These are phyloP conservation scores for Branchipolynoe longqiensis DNA, from an alignment of 2,888 invertebrate genomes.

Conservation along the genomic window DNA sequence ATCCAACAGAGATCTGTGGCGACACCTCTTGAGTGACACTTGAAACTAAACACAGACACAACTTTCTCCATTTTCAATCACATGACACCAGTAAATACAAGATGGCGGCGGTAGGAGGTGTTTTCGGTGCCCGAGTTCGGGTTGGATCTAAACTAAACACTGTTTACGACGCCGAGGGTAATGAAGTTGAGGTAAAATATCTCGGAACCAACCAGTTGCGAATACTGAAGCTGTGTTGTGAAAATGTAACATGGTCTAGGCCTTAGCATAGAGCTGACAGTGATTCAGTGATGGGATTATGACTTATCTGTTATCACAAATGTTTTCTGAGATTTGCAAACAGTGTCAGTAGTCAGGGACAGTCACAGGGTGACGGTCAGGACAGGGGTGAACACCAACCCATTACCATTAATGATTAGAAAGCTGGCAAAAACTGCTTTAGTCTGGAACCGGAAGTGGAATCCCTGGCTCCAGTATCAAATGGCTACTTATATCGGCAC, in stretches of 20 bases:
- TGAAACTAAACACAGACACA: too few relatives aligned
- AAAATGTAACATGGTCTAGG: background rate
- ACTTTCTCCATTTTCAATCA: background rate
- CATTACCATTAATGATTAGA: too few relatives aligned
- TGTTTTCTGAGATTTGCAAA: too few relatives aligned
- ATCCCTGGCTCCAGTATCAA: too few relatives aligned
- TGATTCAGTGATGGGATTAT: background rate
- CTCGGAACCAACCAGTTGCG: background rate
- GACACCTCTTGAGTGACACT: too few relatives aligned
- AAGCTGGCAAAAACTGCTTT: too few relatives aligned
- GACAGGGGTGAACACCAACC: too few relatives aligned
- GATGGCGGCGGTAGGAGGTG: conserved; percentile 54
- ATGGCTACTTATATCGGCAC: too few relatives aligned
- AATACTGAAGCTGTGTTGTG: background rate
- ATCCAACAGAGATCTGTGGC: too few relatives aligned
- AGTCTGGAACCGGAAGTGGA: too few relatives aligned
- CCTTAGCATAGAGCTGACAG: background rate
- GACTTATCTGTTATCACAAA: background rate
- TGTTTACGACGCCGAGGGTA: conserved; percentile 59
- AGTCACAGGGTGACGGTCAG: background rate
- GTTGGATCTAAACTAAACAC: conserved; percentile 55
- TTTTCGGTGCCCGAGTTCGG: conserved; percentile 32
- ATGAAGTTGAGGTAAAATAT: conserved; percentile 59
- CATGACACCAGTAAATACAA: background rate
- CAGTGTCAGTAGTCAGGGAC: background rate